Evolutionary conservation across 2,888 invertebrate genomes (phyloP), one percentile per base, ranked within the genome.

Genomic region (Drosophila borealis): DNA sequence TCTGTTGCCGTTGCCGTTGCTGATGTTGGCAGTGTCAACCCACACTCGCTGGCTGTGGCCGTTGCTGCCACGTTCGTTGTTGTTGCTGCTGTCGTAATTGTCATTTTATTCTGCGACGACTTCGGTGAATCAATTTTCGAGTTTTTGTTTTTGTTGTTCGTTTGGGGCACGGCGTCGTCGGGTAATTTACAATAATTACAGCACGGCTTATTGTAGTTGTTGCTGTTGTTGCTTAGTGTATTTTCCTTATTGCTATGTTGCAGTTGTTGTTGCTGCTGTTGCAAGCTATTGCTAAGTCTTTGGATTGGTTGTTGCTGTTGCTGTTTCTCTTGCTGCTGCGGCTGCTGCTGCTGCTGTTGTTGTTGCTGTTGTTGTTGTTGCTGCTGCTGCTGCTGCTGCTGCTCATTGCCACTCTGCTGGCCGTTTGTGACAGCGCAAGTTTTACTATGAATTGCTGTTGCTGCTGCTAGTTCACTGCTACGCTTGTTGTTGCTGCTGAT

Each of bases 211-310:
- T 80, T 82, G 68, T 82, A n/a, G 71, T 73, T 74, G 62, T 54
- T 59, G 59, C 71, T 81, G 74, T 66, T 80, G 84, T 77, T 73
- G 87, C 66, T 77, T 80, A 88, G 80, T 75, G 74, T 88, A 80
- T 87, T 86, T 84, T 87, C 84, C 88, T 88, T 87, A 87, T 88
- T 88, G 81, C 81, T 87, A 84, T 80, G 70, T 80, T 86, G 81
- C 71, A 61, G 78, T 71, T 74, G 71, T 53, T 70, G 74, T 55
- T 74, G 77, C 49, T 67, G 70, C 57, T 72, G 73, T 53, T 74
- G 84, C 81, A 81, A 81, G 74, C 79, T 81, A 89, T 87, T 85
- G 80, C 90, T 90, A 90, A 89, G 89, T 90, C 91, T 90, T 90
- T 90, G 91, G 90, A 81, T 90, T 85, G 77, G 78, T 80, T 84